Evolutionary conservation across 2,888 invertebrate genomes (phyloP), one percentile per base, ranked within the genome.

Genomic region (Hydrotaea cyrtoneurina): DNA sequence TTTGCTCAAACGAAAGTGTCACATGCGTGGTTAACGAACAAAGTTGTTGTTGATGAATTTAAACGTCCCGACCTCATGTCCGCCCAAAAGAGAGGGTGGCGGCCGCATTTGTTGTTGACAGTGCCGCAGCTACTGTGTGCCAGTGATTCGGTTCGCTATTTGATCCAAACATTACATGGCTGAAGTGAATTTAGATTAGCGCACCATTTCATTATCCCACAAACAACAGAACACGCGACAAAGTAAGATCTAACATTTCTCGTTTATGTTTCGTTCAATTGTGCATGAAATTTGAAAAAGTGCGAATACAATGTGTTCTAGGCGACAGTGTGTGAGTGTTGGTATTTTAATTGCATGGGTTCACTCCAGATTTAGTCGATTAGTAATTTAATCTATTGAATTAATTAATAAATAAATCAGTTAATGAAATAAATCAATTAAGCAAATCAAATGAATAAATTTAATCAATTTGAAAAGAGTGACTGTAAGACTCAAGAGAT

Each of bases 221-320:
- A n/a, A 31, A 62, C 46, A 46, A n/a, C n/a, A n/a, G n/a, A n/a
- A n/a, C n/a, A n/a, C n/a, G n/a, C 23, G 46, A 69, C 69, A 23
- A 69, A 43, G 19, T 21, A 43, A 69, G 69, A 69, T 46, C 23
- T 39, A 39, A 43, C 43, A 69, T 15, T 69, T 69, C n/a, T n/a
- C 69, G 39, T 19, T 13, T 69, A 69, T 46, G 46, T 69, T 69
- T 21, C 46, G 17, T 46, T 15, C 46, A 69, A 69, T 69, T 69
- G n/a, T 46, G 69, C 69, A 46, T 69, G 69, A 69, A 69, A 69
- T 69, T 69, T 46, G 39, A 69, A 69, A 69, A 2, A 5, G 50
- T 59, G 59, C 15, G 11, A 59, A 13, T 7, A 7, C 55, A 21
- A 17, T 21, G 19, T 21, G 55, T 55, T 31, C 31, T 17, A 39